phyloP scores from a whole-genome alignment of 2,113 vertebrate genomes.

The Apus apus region DNA sequence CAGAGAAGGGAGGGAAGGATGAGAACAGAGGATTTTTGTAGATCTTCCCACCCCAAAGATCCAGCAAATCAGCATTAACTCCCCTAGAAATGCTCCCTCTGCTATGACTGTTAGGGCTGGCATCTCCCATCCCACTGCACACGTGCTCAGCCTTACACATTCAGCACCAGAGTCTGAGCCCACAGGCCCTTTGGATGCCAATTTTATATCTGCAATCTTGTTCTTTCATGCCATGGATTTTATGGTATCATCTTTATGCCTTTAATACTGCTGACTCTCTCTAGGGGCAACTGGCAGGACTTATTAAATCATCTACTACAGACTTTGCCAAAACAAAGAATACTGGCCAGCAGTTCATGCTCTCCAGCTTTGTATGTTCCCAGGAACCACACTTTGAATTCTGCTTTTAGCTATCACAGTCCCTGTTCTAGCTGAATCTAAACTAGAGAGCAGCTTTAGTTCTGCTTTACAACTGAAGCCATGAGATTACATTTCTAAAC shows the following conservation, averaged over 20 bases:
- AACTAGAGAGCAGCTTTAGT: not conserved
- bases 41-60: not conserved
- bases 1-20: not conserved
- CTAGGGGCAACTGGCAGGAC: not conserved
- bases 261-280: not conserved
- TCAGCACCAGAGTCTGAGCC: too few species aligned
- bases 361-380: not conserved
- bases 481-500: not conserved
- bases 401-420: not conserved
- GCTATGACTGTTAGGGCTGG: not conserved
- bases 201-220: not conserved
- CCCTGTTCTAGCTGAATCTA: not conserved
- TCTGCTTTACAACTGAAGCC: not conserved
- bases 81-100: not conserved
- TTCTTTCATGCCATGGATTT: not conserved
- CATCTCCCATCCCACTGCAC: fast-evolving
- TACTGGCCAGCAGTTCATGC: not conserved
- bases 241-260: not conserved
- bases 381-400: not conserved
- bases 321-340: not conserved
- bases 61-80: not conserved
- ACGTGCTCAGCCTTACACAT: fast-evolving
- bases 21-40: not conserved
- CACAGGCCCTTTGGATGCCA: not conserved
- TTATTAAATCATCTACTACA: not conserved